Conservation (phyloP, 1,140 invertebrate species). For the Eriocheir sinensis region DNA sequence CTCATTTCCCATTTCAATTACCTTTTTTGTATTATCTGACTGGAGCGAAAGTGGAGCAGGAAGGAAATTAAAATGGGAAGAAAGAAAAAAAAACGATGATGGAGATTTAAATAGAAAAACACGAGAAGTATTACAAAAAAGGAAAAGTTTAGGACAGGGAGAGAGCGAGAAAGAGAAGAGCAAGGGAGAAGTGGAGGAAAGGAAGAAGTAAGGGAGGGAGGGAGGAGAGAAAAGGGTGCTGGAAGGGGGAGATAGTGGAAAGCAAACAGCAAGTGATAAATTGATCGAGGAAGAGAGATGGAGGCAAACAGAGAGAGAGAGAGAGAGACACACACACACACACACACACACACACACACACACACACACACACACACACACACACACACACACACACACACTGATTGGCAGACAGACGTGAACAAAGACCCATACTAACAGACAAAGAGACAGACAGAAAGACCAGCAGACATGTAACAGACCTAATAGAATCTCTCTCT, state of each 20-base stretch:
- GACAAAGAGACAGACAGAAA: constrained; percentile 27
- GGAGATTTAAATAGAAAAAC: no score
- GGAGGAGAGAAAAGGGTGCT: neutral
- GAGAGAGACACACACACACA: neutral
- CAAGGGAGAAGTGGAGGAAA: neutral
- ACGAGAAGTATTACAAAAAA: no score
- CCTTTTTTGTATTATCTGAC: no score
- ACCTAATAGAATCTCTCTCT: neutral
- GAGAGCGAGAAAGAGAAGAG: no score
- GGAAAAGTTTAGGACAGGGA: no score
- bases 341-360: neutral
- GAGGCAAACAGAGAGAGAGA: neutral
- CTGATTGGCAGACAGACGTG: neutral
- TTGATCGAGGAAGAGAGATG: neutral
- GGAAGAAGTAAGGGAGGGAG: neutral
- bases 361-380: no score
- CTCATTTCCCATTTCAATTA: no score
- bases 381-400: neutral
- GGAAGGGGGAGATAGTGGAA: constrained; percentile 2
- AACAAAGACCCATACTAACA: no score
- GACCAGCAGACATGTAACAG: neutral
- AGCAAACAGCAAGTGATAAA: constrained; percentile 14
- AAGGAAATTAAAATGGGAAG: no score
- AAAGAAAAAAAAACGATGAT: no score
- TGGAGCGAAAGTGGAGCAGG: no score